Base-by-base conservation (phyloP, 2,113 vertebrate genomes). In the Scytalopus superciliaris region DNA sequence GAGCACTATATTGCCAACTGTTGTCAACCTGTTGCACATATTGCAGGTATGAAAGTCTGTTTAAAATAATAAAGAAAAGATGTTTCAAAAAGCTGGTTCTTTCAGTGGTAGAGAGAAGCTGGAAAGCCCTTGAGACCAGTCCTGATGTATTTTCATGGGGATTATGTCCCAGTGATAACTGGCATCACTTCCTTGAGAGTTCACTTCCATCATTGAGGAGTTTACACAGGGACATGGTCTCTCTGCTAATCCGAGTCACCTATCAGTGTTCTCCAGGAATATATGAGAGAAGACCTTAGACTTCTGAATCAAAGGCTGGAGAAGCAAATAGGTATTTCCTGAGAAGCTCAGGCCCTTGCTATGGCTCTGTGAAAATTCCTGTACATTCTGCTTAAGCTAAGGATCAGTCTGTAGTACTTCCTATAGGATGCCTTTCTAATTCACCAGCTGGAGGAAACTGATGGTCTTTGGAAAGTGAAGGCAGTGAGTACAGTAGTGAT, bases 401-500 rank as follows among this genome's bases (percentile, higher is more conserved):
- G 19, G 64, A 53, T 63, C 42, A 49, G 21, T 39, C 64, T 73
- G 7, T 50, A 67, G 81, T 33, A 50, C 3, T 78, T 31, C 31
- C 59, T 44, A 49, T 53, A 62, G 50, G 40, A 21, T 66, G 35
- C 19, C 23, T 64, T 73, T 59, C 42, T 62, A 19, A 64, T 74
- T 93, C 53, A 78, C 25, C 21, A 68, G 4, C 33, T 74, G 33
- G 35, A 78, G 35, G 28, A 85, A 74, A 21, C 19, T 68, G 39
- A 11, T 85, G 39, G 11, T 39, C 21, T 77, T 63, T 53, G 59
- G 35, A 77, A 88, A 28, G 8, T 49, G n/a, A 68, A 68, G n/a
- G 39, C 55, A 35, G 14, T 7, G 22, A 10, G 1, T 73, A 19
- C 12, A 79, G 19, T 45, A 0, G 0, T 86, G 40, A 21, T 75